Base-by-base conservation (phyloP, 2,888 invertebrate species). In the Osmoderma eremita region DNA sequence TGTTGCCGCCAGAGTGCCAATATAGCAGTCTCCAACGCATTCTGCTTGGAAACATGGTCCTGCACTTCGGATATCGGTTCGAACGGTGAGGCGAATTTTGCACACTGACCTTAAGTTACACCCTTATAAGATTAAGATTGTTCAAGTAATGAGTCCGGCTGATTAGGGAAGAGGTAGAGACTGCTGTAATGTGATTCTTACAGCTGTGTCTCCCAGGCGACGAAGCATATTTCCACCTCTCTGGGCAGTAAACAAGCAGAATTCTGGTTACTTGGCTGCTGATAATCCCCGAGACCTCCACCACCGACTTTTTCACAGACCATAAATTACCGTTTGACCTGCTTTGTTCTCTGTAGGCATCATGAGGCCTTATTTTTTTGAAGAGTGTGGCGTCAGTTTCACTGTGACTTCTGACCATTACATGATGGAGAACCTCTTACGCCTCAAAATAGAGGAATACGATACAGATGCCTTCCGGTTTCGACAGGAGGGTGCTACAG, bases 1-100 rank as follows among this genome's bases (percentile, higher is more conserved):
- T 42, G 13, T 13, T 13, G 42, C n/a, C n/a, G n/a, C n/a, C n/a
- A n/a, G n/a, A n/a, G n/a, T n/a, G n/a, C n/a, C n/a, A n/a, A n/a
- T n/a, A n/a, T 12, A 6, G 42, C 42, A n/a, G 42, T 12, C 8
- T 13, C 8, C 13, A 6, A 42, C 4, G 42, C 3, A 13, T 36
- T 36, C 42, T 42, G 42, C 13, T 42, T 13, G 42, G 13, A 13
- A 42, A 42, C 42, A 42, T 42, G 42, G 3, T 13, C n/a, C 42
- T 42, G 42, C 42, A 6, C 42, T 42, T 42, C 42, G n/a, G 42
- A n/a, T 13, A n/a, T 42, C 42, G 42, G 13, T 13, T 42, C 42
- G 13, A 42, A n/a, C 42, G 42, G 42, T 6, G 42, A 42, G 42
- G 42, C 13, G 42, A 42, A 13, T 42, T 13, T n/a, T 12, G 42